Base-by-base conservation (phyloP, 2,797 vertebrate genomes). In the Cheirogaleus major region DNA sequence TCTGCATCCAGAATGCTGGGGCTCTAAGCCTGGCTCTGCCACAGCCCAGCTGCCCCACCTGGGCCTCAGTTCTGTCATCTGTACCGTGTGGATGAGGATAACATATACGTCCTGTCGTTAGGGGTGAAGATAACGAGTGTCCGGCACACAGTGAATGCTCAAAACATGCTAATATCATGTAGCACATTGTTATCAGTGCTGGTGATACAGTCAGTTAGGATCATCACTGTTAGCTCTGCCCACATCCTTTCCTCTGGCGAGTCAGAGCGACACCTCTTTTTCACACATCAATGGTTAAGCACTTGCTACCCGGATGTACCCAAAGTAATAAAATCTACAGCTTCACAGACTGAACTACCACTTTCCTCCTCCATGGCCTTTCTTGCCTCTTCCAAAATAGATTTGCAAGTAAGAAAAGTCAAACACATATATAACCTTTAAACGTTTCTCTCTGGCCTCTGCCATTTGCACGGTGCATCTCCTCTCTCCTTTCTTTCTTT, bases 81-180 rank as follows among this genome's bases (percentile, higher is more conserved):
- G 59, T 6, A n/a, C 61, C 7, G 48, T 17, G 81, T 7, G 48
- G n/a, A 35, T 10, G 6, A 7, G 4, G 0, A 45, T 0, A 10
- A 23, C 1, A 11, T 4, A 1, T 2, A 2, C 0, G 4, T 12
- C 52, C 23, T 35, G 50, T 25, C 18, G 45, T 30, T 45, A 80
- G 23, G 20, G 52, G 14, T 2, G 15, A 55, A 23, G 61, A 50
- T 2, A 2, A n/a, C 25, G 25, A 70, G 8, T 4, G 10, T 2
- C 2, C 0, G 3, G 67, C 13, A 23, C 32, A 43, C 5, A 14
- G 69, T 1, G 2, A 25, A 6, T 15, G 27, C 70, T 76, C 32
- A 0, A 1, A 8, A 65, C 13, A 30, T 1, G 2, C 35, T 14
- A 32, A 9, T 14, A 7, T n/a, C 1, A 27, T 0, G 0, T 25